Evolutionary conservation across 2,797 vertebrate genomes (phyloP), one percentile per base, ranked within the genome.

Genomic region (Lepus oiostolus): DNA sequence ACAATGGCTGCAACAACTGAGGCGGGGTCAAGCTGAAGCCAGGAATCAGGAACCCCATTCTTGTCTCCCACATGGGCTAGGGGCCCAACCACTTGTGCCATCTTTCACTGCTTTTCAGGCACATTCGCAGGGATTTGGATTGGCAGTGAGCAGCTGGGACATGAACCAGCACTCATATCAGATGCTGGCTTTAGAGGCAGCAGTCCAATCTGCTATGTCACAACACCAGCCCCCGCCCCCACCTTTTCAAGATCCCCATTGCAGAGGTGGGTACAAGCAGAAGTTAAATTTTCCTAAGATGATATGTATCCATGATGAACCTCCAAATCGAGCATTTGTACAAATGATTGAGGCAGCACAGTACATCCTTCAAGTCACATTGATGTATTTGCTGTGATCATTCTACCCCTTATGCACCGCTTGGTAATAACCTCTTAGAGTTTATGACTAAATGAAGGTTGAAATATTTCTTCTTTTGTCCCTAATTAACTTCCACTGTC

Each of bases 301-400:
- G 81, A 10, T 54, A 95, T 72, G 87, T 52, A 93, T 1, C 17
- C 42, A 11, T 89, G 88, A 84, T 84, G 35, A 90, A 71, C 71
- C 81, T 93, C 76, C 62, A 96, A 60, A 91, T 88, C 32, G 38
- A 96, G 35, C 30, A 97, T 42, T 11, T 92, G 82, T 90, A 82
- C n/a, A 85, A 82, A 92, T 24, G 32, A 83, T 95, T 87, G 62
- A 70, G 92, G 28, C 68, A 95, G 72, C 5, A 32, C 2, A 77
- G 10, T 35, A 77, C 35, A 87, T 67, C 21, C 14, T 77, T 74
- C 32, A 91, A 91, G 14, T 90, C 58, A 52, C 16, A 8, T 58
- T 70, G 17, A 72, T 80, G 58, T 76, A 68, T 74, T 95, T 80
- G 16, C 14, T 71, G 58, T 80, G 28, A 91, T 86, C 8, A 76